phyloP scores from a whole-genome alignment of 2,797 vertebrate species.

The Scleropages formosus region DNA sequence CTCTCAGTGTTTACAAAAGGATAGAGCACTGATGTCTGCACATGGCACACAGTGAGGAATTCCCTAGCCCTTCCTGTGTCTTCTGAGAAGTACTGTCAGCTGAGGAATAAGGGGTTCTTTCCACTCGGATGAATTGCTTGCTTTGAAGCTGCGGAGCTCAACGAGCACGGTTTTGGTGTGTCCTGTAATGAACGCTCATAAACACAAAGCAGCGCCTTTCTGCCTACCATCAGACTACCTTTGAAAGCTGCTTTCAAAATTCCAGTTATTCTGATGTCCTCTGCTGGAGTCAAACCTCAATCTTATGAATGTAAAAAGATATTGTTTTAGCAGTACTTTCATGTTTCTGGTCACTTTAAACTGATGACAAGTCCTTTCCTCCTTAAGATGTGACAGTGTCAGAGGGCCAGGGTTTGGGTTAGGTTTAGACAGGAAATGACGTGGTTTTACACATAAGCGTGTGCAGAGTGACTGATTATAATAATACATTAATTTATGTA shows the following conservation, averaged over 20 bases:
- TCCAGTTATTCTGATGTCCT: neutral
- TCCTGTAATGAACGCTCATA: neutral
- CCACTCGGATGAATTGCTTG: neutral
- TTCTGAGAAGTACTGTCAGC: neutral
- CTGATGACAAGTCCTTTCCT: too few relatives aligned
- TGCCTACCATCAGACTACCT: neutral
- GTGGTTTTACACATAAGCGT: too few relatives aligned
- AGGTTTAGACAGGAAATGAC: too few relatives aligned
- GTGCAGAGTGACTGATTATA: too few relatives aligned
- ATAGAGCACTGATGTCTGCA: neutral
- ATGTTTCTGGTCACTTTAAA: too few relatives aligned
- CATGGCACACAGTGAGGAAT: neutral
- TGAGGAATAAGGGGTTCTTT: neutral
- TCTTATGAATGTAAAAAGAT: neutral
- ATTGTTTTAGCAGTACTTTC: too few relatives aligned
- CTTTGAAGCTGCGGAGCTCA: neutral
- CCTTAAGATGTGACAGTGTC: too few relatives aligned
- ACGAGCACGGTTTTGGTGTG: neutral
- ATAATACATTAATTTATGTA: too few relatives aligned
- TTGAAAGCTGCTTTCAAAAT: slow-evolving; percentile 5
- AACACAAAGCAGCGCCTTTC: neutral
- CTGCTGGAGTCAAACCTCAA: neutral
- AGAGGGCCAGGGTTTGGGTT: too few relatives aligned
- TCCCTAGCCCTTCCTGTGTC: neutral
- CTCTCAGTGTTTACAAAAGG: neutral